A percentile compares a stretch with the other conserved stretches of the same genome.
phyloP scores from a whole-genome alignment of 1,140 invertebrate species.

The Yoshiicerus persimilis region DNA sequence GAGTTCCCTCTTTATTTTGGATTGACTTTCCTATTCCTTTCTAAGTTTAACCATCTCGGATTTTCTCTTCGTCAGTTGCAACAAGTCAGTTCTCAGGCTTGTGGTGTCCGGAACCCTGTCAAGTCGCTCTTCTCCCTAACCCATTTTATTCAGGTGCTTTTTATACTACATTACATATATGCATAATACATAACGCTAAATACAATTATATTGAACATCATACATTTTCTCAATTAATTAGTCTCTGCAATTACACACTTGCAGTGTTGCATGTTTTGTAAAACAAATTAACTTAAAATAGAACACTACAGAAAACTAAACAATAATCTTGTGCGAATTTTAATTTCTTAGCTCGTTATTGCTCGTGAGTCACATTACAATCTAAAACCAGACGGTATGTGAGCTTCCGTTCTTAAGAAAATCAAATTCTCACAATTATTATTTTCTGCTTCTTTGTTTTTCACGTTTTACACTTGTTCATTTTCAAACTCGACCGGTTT shows the following conservation, averaged over 20 bases:
- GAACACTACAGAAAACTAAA: neutral
- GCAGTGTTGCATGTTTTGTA: neutral
- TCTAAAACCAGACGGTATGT: neutral
- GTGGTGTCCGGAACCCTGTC: slow-evolving; percentile 45
- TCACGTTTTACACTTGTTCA: neutral
- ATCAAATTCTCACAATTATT: neutral
- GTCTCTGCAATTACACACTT: neutral
- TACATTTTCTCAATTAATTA: neutral
- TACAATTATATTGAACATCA: neutral
- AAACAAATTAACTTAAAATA: neutral
- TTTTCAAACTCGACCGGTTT: neutral
- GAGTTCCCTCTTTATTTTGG: slow-evolving; percentile 49
- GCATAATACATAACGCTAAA: neutral
- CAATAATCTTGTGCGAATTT: neutral
- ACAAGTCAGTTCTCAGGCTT: slow-evolving; percentile 49
- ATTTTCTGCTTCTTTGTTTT: neutral
- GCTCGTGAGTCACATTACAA: neutral
- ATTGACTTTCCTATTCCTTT: slow-evolving; percentile 16
- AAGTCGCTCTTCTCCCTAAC: slow-evolving; percentile 29
- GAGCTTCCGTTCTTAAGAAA: neutral
- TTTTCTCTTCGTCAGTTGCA: slow-evolving; percentile 40
- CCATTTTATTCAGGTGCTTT: slow-evolving; percentile 37
- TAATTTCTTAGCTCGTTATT: neutral
- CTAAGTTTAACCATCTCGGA: slow-evolving; percentile 40
- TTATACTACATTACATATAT: neutral